Base-by-base conservation (phyloP, 2,113 vertebrate species). In the Eudyptes chrysolophus region DNA sequence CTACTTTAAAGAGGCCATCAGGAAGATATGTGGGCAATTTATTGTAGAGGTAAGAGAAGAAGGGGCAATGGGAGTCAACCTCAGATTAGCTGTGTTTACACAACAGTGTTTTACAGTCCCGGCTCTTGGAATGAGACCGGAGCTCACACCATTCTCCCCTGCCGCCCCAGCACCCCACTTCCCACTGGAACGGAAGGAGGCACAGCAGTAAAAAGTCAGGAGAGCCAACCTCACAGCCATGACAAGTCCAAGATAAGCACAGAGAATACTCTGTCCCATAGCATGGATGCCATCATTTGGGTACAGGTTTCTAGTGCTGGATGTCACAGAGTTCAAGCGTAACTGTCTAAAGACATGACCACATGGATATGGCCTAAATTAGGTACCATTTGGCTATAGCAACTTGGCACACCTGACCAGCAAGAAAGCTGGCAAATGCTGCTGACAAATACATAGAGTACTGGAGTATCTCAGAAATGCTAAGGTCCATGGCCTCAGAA, bases 1-100 rank as follows among this genome's bases (percentile, higher is more conserved):
- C 84, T 95, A 36, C 87, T 95, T 90, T 94, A 92, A 97, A 85
- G 58, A 95, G 93, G 85, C 84, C 78, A 87, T 97, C 92, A 94
- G 70, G 78, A 97, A 96, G 96, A 93, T 89, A 84, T 79, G 84
- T 93, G 78, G 75, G 87, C 92, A 93, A 88, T 92, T 95, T 87
- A 87, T 76, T 76, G 78, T 25, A 65, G 87, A 94, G 87, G 90
- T 83, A 96, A 90, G 70, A 95, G 81, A 58, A 95, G 65, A 81
- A 91, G 92, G 77, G 77, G 78, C 81, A 84, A 64, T 36, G 70
- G 52, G 87, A 90, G 61, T 85, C 94, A 92, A 95, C 90, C 66
- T 96, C 87, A 92, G 40, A 79, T 92, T 90, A 95, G 57, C 70
- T 79, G n/a, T 76, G 48, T 84, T 95, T 92, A 74, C 27, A 57